Base-by-base conservation (phyloP, 2,113 vertebrate species). In the Sporophila hypoxantha region DNA sequence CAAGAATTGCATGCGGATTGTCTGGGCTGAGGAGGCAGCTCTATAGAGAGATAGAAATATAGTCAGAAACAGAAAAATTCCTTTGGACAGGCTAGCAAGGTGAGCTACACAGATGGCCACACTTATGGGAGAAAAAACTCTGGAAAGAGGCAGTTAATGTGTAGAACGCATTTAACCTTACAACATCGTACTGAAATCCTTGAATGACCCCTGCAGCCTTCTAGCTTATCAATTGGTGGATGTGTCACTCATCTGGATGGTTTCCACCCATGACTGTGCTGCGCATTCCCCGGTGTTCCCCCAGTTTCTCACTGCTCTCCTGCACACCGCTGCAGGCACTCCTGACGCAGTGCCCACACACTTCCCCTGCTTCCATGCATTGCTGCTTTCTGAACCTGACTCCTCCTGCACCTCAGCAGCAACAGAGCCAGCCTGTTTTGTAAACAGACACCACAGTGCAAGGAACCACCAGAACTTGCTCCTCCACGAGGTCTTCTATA, bases 251-350 rank as follows among this genome's bases (percentile, higher is more conserved):
- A 34, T 78, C 50, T 32, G 32, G 2, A 30, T 75, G 39, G 14
- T 55, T 80, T 62, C 44, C 47, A 26, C 7, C 13, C 21, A 6
- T 8, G 19, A 8, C 14, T 59, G 15, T 21, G 15, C 9, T 44
- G 47, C 13, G n/a, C n/a, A 23, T 12, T 36, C 69, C 62, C 39
- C 7, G 11, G 8, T 34, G 50, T 25, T n/a, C n/a, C 21, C n/a
- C 53, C 0, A 3, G 0, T 39, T 52, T 66, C n/a, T 12, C 39
- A 1, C 8, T 46, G 37, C 61, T 37, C 9, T 27, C 34, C 44
- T 17, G 34, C 81, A 46, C 47, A 50, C 29, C 66, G n/a, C 61
- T 69, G 42, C 57, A 61, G 44, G 52, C 17, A 16, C 2, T 5
- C 49, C 34, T 8, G 29, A 67, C n/a, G 57, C 62, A 21, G 70